These are phyloP conservation scores for Channa argus DNA, from an alignment of 2,113 vertebrate genomes.

Conservation along the genomic window DNA sequence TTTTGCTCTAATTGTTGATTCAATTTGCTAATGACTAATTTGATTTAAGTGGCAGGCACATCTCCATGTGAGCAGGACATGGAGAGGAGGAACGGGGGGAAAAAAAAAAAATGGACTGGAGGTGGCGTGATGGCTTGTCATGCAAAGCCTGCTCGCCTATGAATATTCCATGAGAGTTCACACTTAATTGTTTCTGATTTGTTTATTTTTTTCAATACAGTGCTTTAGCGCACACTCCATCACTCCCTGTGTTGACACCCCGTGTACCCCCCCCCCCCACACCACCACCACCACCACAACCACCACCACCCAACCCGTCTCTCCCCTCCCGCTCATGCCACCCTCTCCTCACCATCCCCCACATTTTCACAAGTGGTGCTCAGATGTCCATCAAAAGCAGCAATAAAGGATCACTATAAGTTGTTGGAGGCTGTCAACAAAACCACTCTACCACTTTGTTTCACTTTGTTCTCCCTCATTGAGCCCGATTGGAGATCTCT, in stretches of 20 bases:
- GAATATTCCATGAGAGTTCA: slow-evolving; percentile 87
- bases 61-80: slow-evolving; percentile 79
- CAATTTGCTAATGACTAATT: slow-evolving; percentile 90
- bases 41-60: slow-evolving; percentile 89
- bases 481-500: slow-evolving; percentile 59
- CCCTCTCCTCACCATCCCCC: slow-evolving; percentile 59
- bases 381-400: slow-evolving; percentile 73
- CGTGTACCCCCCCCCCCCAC: background rate
- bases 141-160: slow-evolving; percentile 77
- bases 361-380: slow-evolving; percentile 76
- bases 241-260: slow-evolving; percentile 71
- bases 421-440: slow-evolving; percentile 73
- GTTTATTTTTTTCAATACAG: slow-evolving; percentile 83
- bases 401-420: slow-evolving; percentile 68
- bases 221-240: slow-evolving; percentile 78
- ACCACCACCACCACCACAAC: too few relatives aligned
- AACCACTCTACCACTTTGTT: slow-evolving; percentile 52
- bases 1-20: slow-evolving; percentile 90
- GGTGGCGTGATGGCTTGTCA: slow-evolving; percentile 83
- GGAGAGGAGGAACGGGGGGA: slow-evolving; percentile 55
- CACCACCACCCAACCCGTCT: background rate
- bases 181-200: slow-evolving; percentile 87
- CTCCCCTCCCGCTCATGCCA: slow-evolving; percentile 34
- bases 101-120: slow-evolving; percentile 61
- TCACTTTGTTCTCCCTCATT: slow-evolving; percentile 25